These are phyloP conservation scores for Caiman crocodilus DNA, from an alignment of 2,797 vertebrate species.

Conservation along the genomic window DNA sequence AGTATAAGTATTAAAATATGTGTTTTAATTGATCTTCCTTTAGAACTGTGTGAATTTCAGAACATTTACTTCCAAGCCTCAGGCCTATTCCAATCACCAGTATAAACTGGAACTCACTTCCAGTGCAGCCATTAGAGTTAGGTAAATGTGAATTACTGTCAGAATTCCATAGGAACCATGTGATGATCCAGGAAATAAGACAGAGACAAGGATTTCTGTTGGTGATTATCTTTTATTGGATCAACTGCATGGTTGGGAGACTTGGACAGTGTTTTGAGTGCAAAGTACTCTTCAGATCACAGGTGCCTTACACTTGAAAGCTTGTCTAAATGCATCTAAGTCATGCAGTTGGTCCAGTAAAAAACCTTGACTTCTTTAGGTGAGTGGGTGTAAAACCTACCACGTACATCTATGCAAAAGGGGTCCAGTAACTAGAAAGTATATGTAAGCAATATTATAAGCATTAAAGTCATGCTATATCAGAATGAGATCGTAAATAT, in stretches of 20 bases:
- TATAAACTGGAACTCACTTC: background rate
- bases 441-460: background rate
- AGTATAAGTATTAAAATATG: background rate
- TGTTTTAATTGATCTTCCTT: background rate
- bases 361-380: background rate
- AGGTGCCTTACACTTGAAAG: no score
- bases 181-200: no score
- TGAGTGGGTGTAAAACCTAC: background rate
- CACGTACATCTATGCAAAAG: background rate
- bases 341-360: no score
- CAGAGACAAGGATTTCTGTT: no score
- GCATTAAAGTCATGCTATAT: background rate
- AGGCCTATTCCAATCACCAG: background rate
- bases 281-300: no score
- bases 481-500: background rate
- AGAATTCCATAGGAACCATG: background rate
- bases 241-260: no score
- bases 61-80: background rate
- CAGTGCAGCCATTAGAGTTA: background rate
- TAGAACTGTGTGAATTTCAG: background rate
- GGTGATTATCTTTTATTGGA: no score
- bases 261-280: no score
- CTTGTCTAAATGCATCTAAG: no score
- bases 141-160: background rate
- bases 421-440: conserved; percentile 5